phyloP scores from a whole-genome alignment of 1,140 invertebrate genomes.

The Drosophila erecta region DNA sequence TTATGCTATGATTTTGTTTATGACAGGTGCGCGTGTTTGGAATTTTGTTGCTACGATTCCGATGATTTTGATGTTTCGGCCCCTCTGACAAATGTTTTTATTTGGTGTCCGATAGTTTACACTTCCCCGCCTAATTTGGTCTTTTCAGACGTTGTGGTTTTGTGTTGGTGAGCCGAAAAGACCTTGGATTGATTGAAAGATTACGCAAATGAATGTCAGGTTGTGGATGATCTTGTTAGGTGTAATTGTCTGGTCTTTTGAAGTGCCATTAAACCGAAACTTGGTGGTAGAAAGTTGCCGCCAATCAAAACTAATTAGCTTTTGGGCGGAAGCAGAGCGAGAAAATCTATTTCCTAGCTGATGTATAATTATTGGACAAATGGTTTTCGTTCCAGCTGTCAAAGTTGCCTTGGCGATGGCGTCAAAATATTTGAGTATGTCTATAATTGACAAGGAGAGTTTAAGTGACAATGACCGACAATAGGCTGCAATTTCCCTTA shows the following conservation, averaged over 20 bases:
- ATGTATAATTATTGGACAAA: background rate
- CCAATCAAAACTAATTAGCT: constrained; percentile 41
- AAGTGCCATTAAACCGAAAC: constrained; percentile 23
- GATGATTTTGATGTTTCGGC: constrained; percentile 19
- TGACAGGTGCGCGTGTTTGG: constrained; percentile 61
- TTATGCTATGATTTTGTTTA: constrained; percentile 70
- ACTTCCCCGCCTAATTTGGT: constrained; percentile 32
- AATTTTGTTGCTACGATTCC: constrained; percentile 25
- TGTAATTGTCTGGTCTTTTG: constrained; percentile 35
- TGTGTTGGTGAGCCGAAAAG: constrained; percentile 6
- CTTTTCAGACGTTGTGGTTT: constrained; percentile 11
- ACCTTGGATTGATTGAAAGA: constrained; percentile 58
- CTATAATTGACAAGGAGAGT: constrained; percentile 7
- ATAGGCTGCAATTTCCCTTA: background rate
- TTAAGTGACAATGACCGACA: background rate
- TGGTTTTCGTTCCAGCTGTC: constrained; percentile 22
- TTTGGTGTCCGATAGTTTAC: constrained; percentile 54
- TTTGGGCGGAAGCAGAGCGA: constrained; percentile 1
- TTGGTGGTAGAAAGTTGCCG: constrained; percentile 27
- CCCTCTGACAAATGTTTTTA: constrained; percentile 49
- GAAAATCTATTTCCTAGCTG: background rate
- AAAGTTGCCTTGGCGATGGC: constrained; percentile 3
- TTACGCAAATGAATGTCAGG: constrained; percentile 67
- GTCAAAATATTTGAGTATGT: constrained; percentile 17
- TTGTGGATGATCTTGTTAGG: constrained; percentile 44